These are phyloP conservation scores for Marasmarcha lunaedactyla DNA, from an alignment of 2,888 invertebrate genomes.

Conservation along the genomic window DNA sequence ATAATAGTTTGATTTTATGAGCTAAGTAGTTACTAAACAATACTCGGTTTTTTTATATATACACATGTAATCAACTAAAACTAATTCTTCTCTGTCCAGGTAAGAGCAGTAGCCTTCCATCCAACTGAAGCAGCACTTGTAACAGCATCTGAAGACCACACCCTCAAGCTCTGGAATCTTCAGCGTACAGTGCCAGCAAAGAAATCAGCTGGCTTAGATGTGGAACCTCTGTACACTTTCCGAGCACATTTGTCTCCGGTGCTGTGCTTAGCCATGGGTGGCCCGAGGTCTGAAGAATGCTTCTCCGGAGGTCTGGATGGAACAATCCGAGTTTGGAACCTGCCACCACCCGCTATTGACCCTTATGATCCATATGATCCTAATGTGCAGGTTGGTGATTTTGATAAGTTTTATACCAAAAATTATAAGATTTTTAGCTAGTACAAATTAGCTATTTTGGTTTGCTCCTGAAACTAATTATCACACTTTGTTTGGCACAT, in stretches of 20 bases:
- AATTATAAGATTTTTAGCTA: neutral
- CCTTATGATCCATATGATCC: constrained; percentile 98
- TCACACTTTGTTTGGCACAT: too few relatives aligned
- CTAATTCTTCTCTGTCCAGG: constrained; percentile 32
- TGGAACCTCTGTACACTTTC: constrained; percentile 99
- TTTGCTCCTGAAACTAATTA: too few relatives aligned
- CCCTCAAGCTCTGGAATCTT: constrained; percentile 98
- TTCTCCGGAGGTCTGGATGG: constrained; percentile 96
- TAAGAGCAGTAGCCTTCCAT: constrained; percentile 92
- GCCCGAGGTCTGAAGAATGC: constrained; percentile 93
- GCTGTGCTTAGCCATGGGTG: constrained; percentile 92
- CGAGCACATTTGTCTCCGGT: constrained; percentile 96
- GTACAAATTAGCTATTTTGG: neutral
- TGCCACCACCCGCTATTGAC: constrained; percentile 94
- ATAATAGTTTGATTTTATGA: too few relatives aligned
- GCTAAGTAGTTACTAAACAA: too few relatives aligned
- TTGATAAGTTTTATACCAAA: too few relatives aligned
- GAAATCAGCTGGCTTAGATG: constrained; percentile 95
- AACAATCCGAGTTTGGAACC: constrained; percentile 95
- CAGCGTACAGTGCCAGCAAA: constrained; percentile 98
- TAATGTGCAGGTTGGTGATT: constrained; percentile 75
- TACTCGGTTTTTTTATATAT: too few relatives aligned
- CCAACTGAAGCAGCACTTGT: constrained; percentile 96
- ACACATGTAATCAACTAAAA: too few relatives aligned
- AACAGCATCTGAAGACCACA: constrained; percentile 98